phyloP scores from a whole-genome alignment of 2,888 invertebrate genomes.

The Priocnemis perturbator region DNA sequence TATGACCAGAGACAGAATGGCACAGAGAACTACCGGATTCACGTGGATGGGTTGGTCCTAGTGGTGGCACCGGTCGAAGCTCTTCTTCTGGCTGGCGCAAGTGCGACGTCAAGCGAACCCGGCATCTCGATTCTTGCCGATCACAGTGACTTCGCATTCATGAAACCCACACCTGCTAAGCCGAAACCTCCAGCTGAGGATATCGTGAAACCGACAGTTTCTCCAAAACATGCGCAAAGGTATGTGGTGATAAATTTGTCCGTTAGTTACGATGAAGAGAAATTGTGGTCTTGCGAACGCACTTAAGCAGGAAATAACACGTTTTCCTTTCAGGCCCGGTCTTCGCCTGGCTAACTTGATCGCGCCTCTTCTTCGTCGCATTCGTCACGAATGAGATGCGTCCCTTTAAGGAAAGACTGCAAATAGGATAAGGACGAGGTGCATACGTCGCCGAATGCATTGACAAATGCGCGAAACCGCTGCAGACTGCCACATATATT shows the following conservation, averaged over 20 bases:
- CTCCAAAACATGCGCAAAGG: slow-evolving; percentile 43
- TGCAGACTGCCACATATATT: not conserved
- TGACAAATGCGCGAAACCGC: not conserved
- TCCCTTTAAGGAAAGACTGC: too few relatives aligned
- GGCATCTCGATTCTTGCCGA: not conserved
- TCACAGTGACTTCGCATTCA: not conserved
- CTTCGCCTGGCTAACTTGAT: slow-evolving; percentile 77
- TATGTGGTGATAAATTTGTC: slow-evolving; percentile 4
- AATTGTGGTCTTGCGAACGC: not conserved
- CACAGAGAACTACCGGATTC: slow-evolving; percentile 83
- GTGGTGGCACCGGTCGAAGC: slow-evolving; percentile 81
- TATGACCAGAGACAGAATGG: slow-evolving; percentile 89
- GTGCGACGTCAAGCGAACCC: slow-evolving; percentile 57
- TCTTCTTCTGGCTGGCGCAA: slow-evolving; percentile 77
- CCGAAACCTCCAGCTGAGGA: slow-evolving; percentile 40
- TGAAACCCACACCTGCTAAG: slow-evolving; percentile 23
- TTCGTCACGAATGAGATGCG: slow-evolving; percentile 32
- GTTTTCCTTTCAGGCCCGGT: slow-evolving; percentile 75
- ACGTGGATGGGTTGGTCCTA: slow-evolving; percentile 82
- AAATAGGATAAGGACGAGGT: not conserved
- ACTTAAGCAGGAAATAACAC: slow-evolving; percentile 19
- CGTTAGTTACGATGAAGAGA: too few relatives aligned
- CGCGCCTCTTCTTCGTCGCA: slow-evolving; percentile 75
- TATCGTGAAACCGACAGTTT: slow-evolving; percentile 14
- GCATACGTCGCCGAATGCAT: not conserved